Conservation (phyloP, 2,797 vertebrate genomes). For the Chaetodon trifasciatus region DNA sequence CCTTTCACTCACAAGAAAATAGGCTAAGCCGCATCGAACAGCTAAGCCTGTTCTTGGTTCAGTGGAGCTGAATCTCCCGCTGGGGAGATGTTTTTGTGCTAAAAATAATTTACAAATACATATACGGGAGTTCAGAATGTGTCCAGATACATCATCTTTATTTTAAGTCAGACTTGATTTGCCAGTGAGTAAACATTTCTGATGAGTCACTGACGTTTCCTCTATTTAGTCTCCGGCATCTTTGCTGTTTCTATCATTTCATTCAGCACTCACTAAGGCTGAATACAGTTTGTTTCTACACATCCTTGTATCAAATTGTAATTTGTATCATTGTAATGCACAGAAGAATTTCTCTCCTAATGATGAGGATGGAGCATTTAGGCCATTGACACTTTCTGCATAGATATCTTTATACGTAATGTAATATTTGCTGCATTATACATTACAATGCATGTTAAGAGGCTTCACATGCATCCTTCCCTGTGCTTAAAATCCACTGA, state of each 20-base stretch:
- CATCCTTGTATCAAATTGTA: not conserved
- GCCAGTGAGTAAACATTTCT: slow-evolving; percentile 23
- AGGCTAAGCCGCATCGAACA: slow-evolving; percentile 28
- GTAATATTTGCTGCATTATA: not conserved
- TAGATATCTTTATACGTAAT: not conserved
- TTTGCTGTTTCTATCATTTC: slow-evolving; percentile 1
- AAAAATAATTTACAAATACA: slow-evolving; percentile 29
- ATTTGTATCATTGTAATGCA: not conserved
- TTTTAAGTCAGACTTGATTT: slow-evolving; percentile 24
- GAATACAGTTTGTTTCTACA: not conserved
- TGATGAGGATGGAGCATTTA: not conserved
- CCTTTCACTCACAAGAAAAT: slow-evolving; percentile 34
- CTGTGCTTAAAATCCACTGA: slow-evolving; percentile 51
- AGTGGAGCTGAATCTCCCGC: slow-evolving; percentile 29
- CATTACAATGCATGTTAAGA: slow-evolving; percentile 33
- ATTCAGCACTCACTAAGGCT: not conserved
- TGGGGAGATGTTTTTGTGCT: slow-evolving; percentile 4
- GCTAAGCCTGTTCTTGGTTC: slow-evolving; percentile 36
- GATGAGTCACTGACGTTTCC: slow-evolving; percentile 32
- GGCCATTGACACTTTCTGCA: not conserved
- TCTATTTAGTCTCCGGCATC: slow-evolving; percentile 6
- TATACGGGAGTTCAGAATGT: slow-evolving; percentile 25
- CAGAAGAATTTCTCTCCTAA: not conserved
- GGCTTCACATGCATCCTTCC: slow-evolving; percentile 29
- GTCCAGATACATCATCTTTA: slow-evolving; percentile 30